phyloP scores from a whole-genome alignment of 2,888 invertebrate species.

The Eristalis arbustorum region DNA sequence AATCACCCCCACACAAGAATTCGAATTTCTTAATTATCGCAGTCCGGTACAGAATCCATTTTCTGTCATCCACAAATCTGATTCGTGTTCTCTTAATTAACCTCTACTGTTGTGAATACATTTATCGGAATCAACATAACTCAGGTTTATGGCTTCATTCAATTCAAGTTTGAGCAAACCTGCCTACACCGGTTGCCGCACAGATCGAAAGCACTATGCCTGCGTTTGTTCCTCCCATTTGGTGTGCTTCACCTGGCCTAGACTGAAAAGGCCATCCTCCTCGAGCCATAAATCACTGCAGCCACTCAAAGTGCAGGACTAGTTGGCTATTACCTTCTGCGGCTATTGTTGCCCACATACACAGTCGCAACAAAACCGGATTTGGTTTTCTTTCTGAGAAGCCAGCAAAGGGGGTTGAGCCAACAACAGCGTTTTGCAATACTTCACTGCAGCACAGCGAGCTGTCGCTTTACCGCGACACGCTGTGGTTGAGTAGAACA shows the following conservation, averaged over 20 bases:
- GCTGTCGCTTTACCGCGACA: conserved; percentile 1
- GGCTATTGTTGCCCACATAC: not conserved
- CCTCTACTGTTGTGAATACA: conserved; percentile 21
- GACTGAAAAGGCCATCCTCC: conserved; percentile 5
- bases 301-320: conserved; percentile 5
- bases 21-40: conserved; percentile 23
- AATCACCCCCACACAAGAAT: conserved; percentile 24
- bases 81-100: conserved; percentile 13
- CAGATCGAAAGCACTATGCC: conserved; percentile 14
- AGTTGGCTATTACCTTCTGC: not conserved
- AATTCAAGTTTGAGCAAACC: conserved; percentile 31
- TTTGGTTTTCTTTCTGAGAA: conserved; percentile 43
- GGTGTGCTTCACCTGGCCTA: conserved; percentile 1
- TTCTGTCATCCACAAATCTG: not conserved
- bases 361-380: conserved; percentile 42
- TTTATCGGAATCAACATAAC: conserved; percentile 42
- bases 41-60: conserved; percentile 3
- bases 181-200: not conserved
- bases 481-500: conserved; percentile 42
- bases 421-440: not conserved
- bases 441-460: not conserved
- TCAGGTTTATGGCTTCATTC: conserved; percentile 50
- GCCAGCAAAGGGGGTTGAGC: conserved; percentile 38
- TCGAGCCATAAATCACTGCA: conserved; percentile 24
- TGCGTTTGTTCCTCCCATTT: conserved; percentile 46